Conservation (phyloP, 2,888 invertebrate species). For the Aproaerema taeniolella region DNA sequence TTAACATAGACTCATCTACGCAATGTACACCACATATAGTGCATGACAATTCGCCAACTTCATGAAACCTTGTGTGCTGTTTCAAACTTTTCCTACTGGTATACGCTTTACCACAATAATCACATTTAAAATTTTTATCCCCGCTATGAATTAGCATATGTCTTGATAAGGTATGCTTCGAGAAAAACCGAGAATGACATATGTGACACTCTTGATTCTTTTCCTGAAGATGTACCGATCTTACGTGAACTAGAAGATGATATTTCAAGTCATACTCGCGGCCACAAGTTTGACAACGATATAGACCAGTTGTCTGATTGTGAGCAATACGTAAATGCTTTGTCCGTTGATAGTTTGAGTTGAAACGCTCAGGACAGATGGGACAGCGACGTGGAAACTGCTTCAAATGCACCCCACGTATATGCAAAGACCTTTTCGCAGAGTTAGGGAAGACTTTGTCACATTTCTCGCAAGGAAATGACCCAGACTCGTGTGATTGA, state of each 20-base stretch:
- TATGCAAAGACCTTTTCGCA: slow-evolving; percentile 43
- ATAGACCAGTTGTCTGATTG: slow-evolving; percentile 40
- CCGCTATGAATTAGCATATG: slow-evolving; percentile 72
- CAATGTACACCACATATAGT: too few species aligned
- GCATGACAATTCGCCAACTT: too few species aligned
- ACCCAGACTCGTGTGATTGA: slow-evolving; percentile 46
- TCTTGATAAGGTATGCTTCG: slow-evolving; percentile 54
- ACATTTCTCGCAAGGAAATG: slow-evolving; percentile 53
- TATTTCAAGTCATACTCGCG: slow-evolving; percentile 53
- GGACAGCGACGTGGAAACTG: slow-evolving; percentile 46
- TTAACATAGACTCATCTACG: too few species aligned
- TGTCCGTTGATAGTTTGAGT: slow-evolving; percentile 51
- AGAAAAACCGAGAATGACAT: slow-evolving; percentile 53
- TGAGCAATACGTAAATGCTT: slow-evolving; percentile 54
- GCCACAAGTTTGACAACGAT: slow-evolving; percentile 50
- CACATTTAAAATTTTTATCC: slow-evolving; percentile 66
- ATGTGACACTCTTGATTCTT: slow-evolving; percentile 49
- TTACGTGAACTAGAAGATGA: slow-evolving; percentile 46
- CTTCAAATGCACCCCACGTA: slow-evolving; percentile 51
- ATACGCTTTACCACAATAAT: slow-evolving; percentile 62
- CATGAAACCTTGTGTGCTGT: slow-evolving; percentile 44
- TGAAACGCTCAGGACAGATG: slow-evolving; percentile 54
- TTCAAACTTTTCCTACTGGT: slow-evolving; percentile 45
- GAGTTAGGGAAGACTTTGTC: slow-evolving; percentile 53
- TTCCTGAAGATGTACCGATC: slow-evolving; percentile 57